Evolutionary conservation across 2,797 vertebrate species (phyloP).

Genomic region (Natrix natrix): DNA sequence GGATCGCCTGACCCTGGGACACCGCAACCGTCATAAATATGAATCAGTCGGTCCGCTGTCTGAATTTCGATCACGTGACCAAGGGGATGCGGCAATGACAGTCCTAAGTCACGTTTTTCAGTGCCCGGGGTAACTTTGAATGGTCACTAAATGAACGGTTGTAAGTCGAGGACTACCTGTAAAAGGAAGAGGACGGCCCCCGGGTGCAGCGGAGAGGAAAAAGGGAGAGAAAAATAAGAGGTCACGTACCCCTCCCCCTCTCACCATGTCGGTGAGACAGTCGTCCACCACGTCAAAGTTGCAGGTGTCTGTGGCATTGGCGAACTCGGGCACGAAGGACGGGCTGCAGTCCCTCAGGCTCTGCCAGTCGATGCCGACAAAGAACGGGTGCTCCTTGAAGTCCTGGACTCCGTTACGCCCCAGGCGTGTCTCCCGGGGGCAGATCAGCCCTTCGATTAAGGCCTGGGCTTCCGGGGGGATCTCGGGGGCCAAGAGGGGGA

Average conservation of each 20-base stretch:
- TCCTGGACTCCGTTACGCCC: conserved; percentile 74
- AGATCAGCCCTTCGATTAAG: conserved; percentile 79
- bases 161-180: background rate
- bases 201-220: rapidly evolving
- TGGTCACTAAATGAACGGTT: background rate
- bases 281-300: conserved; percentile 88
- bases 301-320: conserved; percentile 82
- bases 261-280: conserved; percentile 66
- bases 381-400: conserved; percentile 79
- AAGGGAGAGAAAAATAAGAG: background rate
- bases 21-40: too few relatives aligned
- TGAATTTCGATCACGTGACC: too few relatives aligned
- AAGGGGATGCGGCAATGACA: too few relatives aligned
- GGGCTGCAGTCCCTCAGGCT: conserved; percentile 71
- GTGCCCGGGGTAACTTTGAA: too few relatives aligned
- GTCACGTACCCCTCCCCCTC: background rate
- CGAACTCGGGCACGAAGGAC: conserved; percentile 78
- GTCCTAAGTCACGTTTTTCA: background rate
- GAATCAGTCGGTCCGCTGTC: too few relatives aligned
- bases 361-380: conserved; percentile 79
- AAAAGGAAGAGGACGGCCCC: background rate
- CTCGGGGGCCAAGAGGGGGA: conserved; percentile 68
- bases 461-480: conserved; percentile 72
- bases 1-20: too few relatives aligned
- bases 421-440: conserved; percentile 75